Evolutionary conservation across 2,797 vertebrate species (phyloP), one percentile per base, ranked within the genome.

Genomic region (Acanthurus lineatus): DNA sequence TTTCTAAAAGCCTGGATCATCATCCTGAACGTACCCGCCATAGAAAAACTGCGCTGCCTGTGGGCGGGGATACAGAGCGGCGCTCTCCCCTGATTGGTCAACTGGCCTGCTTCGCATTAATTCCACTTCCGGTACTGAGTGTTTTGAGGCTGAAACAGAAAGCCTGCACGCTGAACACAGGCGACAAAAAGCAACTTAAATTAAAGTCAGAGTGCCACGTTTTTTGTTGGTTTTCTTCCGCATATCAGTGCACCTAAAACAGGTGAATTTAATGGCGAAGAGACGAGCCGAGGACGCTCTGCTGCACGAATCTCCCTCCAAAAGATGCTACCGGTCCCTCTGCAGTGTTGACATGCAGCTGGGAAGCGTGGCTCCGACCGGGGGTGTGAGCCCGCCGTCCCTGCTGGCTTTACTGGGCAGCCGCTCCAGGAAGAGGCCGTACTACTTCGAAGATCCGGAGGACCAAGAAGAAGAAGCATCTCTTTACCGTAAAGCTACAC

Each of bases 391-490:
- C 44, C 73, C 92, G 6, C 82, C 88, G 49, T 76, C 88, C 11
- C 69, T 89, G 22, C 66, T 79, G 1, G 63, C 85, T 56, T 19
- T 89, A 56, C 8, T 85, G 62, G 89, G 68, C 22, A 74, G 65
- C n/a, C 88, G 87, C 40, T 83, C 89, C 85, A 91, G 88, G 32
- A 95, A 96, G 86, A 93, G 95, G 77, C 73, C 90, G 3, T 45
- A 67, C 68, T 68, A 35, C 68, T 68, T 63, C 9, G 88, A 88
- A 2, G 79, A 84, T 0, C 42, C 44, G 0, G 83, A 86, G 12
- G 44, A 64, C 1, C 40, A 25, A 25, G 25, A 32, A 20, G 49
- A 17, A 11, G 63, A 48, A 9, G 9, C 35, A 0, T 10, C 20
- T 9, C 19, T 45, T 19, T 3, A 20, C 44, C 59, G 35, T 6